These are phyloP conservation scores for Drosophila longiperda DNA, from an alignment of 2,888 invertebrate species.

Conservation along the genomic window DNA sequence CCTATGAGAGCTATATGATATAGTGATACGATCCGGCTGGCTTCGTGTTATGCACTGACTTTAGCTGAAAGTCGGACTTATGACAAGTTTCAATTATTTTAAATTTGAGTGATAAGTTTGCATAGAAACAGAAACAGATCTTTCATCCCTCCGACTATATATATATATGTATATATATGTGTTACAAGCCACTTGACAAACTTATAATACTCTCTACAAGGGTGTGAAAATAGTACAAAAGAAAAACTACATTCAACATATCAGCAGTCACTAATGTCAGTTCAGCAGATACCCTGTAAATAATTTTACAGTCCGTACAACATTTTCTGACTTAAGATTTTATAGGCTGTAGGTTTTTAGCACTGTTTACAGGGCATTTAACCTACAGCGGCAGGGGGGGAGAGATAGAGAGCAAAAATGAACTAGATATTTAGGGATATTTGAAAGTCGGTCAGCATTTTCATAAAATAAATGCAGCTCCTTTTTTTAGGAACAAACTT, in stretches of 20 bases:
- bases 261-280: not conserved
- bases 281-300: constrained; percentile 7
- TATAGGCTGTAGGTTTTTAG: not conserved
- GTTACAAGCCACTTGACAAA: not conserved
- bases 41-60: not conserved
- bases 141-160: not conserved
- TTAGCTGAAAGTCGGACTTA: not conserved
- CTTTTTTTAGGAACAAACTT: constrained; percentile 7
- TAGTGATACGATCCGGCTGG: not conserved
- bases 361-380: constrained; percentile 6
- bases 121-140: not conserved
- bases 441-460: constrained; percentile 56
- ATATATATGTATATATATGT: not conserved
- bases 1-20: not conserved
- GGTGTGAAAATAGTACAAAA: not conserved
- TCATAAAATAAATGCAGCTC: constrained; percentile 24
- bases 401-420: not conserved
- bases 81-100: not conserved
- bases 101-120: not conserved
- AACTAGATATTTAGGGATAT: constrained; percentile 1
- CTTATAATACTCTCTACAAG: not conserved
- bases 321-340: not conserved
- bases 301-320: not conserved
- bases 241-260: not conserved
- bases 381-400: not conserved